phyloP scores from a whole-genome alignment of 2,888 invertebrate species.

The Oscheius sp. region DNA sequence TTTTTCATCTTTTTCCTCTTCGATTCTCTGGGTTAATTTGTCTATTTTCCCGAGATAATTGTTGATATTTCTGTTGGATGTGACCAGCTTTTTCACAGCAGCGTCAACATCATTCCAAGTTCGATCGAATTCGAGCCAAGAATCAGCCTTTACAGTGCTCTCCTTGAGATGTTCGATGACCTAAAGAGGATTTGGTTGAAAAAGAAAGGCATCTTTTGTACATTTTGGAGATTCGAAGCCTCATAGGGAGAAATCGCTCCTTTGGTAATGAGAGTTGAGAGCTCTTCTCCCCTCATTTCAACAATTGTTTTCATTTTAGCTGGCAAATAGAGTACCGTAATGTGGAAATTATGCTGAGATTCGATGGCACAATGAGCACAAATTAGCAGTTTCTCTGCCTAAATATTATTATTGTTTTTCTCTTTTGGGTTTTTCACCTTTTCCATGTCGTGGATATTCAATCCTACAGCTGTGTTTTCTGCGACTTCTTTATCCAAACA shows the following conservation, averaged over 20 bases:
- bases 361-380: conserved; percentile 18
- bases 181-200: neutral
- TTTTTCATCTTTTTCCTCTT: neutral
- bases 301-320: neutral
- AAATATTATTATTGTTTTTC: neutral
- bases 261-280: neutral
- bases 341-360: neutral
- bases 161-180: neutral
- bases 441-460: neutral
- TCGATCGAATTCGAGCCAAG: neutral
- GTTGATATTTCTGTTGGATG: neutral
- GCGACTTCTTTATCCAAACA: neutral
- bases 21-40: neutral
- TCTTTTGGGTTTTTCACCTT: no score
- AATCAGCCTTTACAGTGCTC: neutral
- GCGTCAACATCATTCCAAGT: neutral
- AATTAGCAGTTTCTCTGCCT: neutral
- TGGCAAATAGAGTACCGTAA: neutral
- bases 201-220: neutral
- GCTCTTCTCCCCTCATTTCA: neutral
- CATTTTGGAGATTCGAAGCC: neutral
- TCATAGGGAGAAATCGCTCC: neutral
- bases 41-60: neutral
- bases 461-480: neutral
- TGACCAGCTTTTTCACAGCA: neutral